Evolutionary conservation across 2,797 vertebrate genomes (phyloP), one percentile per base, ranked within the genome.

Genomic region (Salmo trutta): DNA sequence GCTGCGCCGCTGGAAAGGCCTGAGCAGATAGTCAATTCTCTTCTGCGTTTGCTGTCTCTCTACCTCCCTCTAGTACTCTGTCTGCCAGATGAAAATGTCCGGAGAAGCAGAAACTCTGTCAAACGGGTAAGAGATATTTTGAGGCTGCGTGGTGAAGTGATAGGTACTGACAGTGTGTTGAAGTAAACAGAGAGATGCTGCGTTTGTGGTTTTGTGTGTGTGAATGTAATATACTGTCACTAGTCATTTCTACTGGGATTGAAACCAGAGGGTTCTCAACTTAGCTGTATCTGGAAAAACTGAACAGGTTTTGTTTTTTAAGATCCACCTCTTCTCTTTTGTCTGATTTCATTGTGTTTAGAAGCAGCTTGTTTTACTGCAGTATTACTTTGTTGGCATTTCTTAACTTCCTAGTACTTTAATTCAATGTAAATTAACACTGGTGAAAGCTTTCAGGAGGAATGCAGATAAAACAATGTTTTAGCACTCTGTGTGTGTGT

Each of bases 31-130:
- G 73, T 83, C 81, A 84, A 82, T 88, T 84, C 79, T 69, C 66
- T 82, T 81, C 88, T 77, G 10, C 77, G 16, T 70, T 21, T 36
- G 31, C 68, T 47, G 33, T 14, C 41, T 79, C 21, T 74, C 14
- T 83, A 66, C 79, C 54, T 73, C 7, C 72, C 15, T 76, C 65
- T 66, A 76, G 76, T 73, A 68, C 64, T 74, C 29, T 47, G 41
- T 47, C 41, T 82, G 77, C 85, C 91, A 91, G 81, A 94, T 94
- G 93, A 94, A 93, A 94, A 95, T 95, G 94, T 94, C 94, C 89
- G 89, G 73, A 87, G 92, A 90, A 83, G 93, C 93, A 83, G 88
- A 89, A 83, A 89, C 87, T 88, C 87, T 89, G 41, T 86, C 93
- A 76, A 93, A 94, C 15, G 93, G 94, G 94, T 95, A 93, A 95